Evolutionary conservation across 2,113 vertebrate species (phyloP).

Genomic region (Neopipo cinnamomea): DNA sequence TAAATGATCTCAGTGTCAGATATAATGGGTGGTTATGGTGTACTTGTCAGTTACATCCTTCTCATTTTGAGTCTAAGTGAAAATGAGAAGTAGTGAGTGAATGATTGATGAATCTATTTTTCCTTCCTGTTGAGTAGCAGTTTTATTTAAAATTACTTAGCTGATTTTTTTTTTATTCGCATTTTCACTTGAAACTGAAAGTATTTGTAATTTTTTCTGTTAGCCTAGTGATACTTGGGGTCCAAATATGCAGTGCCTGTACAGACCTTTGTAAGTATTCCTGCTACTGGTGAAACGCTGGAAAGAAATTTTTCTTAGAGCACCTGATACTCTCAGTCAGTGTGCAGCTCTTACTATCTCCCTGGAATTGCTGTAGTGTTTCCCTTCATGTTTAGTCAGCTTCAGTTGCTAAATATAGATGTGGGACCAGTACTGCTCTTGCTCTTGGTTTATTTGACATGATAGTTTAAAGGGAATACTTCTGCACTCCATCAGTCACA

Average conservation of each 20-base stretch:
- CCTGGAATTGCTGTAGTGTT: background rate
- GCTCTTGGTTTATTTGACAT: background rate
- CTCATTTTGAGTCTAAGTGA: background rate
- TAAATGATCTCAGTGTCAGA: constrained; percentile 26
- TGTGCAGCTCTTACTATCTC: background rate
- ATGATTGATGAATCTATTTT: background rate
- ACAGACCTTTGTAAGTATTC: background rate
- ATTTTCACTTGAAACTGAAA: background rate
- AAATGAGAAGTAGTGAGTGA: background rate
- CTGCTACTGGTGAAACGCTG: background rate
- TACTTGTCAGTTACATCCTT: constrained; percentile 19
- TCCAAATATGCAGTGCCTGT: background rate
- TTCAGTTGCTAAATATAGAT: background rate
- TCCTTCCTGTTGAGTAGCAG: background rate
- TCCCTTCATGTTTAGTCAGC: background rate
- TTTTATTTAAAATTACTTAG: background rate
- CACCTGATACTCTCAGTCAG: background rate
- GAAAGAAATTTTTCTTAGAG: background rate
- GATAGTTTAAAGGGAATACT: background rate
- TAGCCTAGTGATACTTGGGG: background rate
- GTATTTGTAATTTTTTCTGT: background rate
- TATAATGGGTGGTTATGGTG: background rate
- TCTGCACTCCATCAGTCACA: background rate
- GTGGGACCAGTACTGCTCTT: background rate
- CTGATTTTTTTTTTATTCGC: background rate